Evolutionary conservation across 2,113 vertebrate species (phyloP), one percentile per base, ranked within the genome.

Genomic region (Picathartes gymnocephalus): DNA sequence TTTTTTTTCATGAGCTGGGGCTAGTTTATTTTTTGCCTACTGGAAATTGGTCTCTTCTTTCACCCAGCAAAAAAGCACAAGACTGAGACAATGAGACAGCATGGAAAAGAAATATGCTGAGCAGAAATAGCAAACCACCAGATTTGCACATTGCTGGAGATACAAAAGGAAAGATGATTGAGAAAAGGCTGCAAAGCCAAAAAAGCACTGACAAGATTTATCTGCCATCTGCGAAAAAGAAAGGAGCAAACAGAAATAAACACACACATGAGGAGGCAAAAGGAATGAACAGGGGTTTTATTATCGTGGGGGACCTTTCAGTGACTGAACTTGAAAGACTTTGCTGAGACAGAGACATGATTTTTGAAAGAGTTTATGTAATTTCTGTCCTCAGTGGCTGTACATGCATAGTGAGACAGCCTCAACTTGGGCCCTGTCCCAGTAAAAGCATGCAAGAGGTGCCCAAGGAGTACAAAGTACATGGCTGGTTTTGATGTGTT

Each of bases 171-270:
- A 93, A 88, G 83, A 94, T 90, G 91, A 93, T 90, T 95, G 93
- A 95, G 76, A 81, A 90, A 94, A 93, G 71, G 51, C 88, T 93
- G 64, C 69, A 90, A 96, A 93, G 76, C 93, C 93, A 92, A 93
- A 92, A 96, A 94, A 93, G 54, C 66, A 77, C 81, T 95, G 93
- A 94, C 92, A 95, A 95, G 88, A 93, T 93, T 95, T 94, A 90
- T 95, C 88, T 92, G 80, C 90, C 90, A 94, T 92, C 93, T 96
- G 92, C 18, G 19, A 83, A 58, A 88, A 82, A 94, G 86, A 95
- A 95, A 94, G 85, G 69, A 88, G 65, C 69, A 95, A 96, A 95
- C 69, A 92, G 87, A 93, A 93, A 96, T 93, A 96, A 97, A 95
- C 69, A 90, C 56, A 73, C 0, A 17, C 9, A 0, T 60, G 60